Percentiles rank a stretch among this genome's conserved stretches.
Evolutionary conservation across 2,888 invertebrate genomes (phyloP).

Genomic region (Thecophora atra): DNA sequence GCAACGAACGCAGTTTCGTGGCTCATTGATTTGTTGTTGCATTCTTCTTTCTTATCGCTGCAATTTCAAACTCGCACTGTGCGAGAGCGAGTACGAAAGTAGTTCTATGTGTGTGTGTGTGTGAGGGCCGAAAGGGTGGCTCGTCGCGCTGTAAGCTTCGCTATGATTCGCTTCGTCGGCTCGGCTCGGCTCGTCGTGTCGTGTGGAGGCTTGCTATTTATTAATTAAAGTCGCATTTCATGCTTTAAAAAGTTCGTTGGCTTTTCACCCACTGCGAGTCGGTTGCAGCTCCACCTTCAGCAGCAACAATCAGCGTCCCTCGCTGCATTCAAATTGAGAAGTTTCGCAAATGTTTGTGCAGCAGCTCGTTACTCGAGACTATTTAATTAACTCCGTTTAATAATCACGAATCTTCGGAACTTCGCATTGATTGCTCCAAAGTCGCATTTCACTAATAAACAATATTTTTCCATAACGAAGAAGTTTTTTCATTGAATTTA

Average conservation of each 20-base stretch:
- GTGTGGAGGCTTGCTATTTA: background rate
- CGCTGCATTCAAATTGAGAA: background rate
- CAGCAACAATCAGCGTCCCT: background rate
- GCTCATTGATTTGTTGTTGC: background rate
- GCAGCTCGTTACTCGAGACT: no score
- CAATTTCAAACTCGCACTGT: constrained; percentile 22
- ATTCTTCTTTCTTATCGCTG: background rate
- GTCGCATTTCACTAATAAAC: no score
- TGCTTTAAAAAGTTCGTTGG: constrained; percentile 43
- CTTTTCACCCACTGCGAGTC: constrained; percentile 36
- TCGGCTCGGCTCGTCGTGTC: background rate
- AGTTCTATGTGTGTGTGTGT: background rate
- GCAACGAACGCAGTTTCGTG: background rate
- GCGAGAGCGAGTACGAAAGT: background rate
- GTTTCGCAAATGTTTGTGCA: background rate
- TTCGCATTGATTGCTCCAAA: no score
- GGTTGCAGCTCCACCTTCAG: background rate
- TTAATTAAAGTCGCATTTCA: constrained; percentile 42
- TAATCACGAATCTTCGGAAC: no score
- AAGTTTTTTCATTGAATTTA: no score
- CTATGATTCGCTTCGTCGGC: background rate
- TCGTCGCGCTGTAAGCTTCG: background rate
- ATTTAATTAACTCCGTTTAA: no score
- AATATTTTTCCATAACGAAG: no score
- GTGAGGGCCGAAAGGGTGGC: background rate